A percentile compares a stretch with the other conserved stretches of the same genome.
Evolutionary conservation across 2,113 vertebrate species (phyloP).

Genomic region (Himantopus leucocephalus): DNA sequence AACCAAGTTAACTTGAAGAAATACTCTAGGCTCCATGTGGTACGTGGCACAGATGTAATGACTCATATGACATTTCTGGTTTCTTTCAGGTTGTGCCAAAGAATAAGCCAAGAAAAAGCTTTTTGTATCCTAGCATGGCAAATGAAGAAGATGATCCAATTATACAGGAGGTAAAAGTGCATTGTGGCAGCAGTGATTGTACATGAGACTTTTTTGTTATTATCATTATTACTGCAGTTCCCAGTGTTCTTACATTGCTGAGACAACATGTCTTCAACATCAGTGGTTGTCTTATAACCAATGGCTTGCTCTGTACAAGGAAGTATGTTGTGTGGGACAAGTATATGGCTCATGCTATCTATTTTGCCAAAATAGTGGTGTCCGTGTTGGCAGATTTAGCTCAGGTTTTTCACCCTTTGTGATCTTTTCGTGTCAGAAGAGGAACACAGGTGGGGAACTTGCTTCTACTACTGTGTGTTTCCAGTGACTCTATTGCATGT

Average conservation of each 20-base stretch:
- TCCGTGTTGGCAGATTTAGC: neutral
- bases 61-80: neutral
- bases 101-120: neutral
- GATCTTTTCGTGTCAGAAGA: neutral
- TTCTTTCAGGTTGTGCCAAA: constrained; percentile 59
- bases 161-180: constrained; percentile 89
- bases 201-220: neutral
- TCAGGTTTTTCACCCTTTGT: neutral
- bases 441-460: neutral
- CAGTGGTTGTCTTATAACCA: neutral
- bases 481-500: neutral
- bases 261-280: neutral
- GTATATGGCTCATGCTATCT: neutral
- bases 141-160: constrained; percentile 97
- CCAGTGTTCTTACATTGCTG: neutral
- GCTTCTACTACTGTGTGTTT: neutral
- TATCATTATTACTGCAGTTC: neutral
- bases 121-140: constrained; percentile 85
- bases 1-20: neutral
- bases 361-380: neutral
- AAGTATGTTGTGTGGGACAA: neutral
- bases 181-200: neutral
- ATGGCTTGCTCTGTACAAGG: neutral
- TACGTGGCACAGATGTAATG: neutral
- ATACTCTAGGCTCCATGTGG: neutral